Evolutionary conservation across 2,797 vertebrate genomes (phyloP), one percentile per base, ranked within the genome.

Genomic region (Simalia tracyae): DNA sequence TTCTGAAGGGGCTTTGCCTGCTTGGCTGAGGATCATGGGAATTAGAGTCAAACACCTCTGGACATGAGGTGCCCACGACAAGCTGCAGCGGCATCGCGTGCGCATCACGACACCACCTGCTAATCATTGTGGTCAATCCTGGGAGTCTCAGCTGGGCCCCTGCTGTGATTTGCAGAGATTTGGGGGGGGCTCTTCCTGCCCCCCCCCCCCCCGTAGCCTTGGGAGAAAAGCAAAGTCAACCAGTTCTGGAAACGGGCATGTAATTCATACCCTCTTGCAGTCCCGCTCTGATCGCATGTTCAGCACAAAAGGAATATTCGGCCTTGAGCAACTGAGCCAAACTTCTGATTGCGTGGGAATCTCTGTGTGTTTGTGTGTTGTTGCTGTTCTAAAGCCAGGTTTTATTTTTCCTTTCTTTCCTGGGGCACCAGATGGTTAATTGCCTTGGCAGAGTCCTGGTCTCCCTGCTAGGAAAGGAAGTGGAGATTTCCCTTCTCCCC

Each of bases 191-290:
- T 42, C 8, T 42, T 22, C 72, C 8, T 42, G 36, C 8, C 72
- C 36, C 36, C 3, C 5, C 17, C 17, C 0, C 17, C 14, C 7
- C 1, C 2, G 5, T 66, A 42, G 7, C 9, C 36, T 31, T 22
- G 72, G 72, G 7, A 76, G 36, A 10, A 22, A 22, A 76, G 19
- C 36, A 42, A 42, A 76, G 72, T 1, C 17, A 31, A 8, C 15
- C 15, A 14, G 6, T 17, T 36, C 31, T 42, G 68, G 68, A 76
- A 68, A 31, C 0, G n/a, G 66, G 66, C 28, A 15, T 31, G 0
- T 31, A 19, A 72, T 0, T 1, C 17, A 0, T 42, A 17, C 7
- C 22, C 31, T 3, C 4, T 3, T 8, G 17, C 31, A 22, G 0
- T 72, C 31, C 66, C 5, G 5, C 66, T 68, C 14, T 17, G 66